Evolutionary conservation across 2,113 vertebrate species (phyloP).

Genomic region (Lucifuga dentata): DNA sequence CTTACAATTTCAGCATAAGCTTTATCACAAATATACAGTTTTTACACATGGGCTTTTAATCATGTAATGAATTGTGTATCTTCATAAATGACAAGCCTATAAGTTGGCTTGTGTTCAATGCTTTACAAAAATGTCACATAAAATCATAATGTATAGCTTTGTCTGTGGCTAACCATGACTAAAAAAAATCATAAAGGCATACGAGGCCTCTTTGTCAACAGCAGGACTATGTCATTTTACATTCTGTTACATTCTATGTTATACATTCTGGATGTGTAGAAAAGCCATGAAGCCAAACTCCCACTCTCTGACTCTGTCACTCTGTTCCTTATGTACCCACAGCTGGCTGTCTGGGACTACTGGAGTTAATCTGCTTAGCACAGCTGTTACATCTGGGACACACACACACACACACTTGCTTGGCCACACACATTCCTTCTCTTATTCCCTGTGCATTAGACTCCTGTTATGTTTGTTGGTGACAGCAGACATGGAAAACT

Average conservation of each 20-base stretch:
- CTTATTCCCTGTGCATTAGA: conserved; percentile 26
- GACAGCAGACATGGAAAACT: conserved; percentile 35
- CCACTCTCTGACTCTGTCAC: conserved; percentile 26
- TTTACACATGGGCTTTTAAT: too few relatives aligned
- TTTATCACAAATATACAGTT: too few relatives aligned
- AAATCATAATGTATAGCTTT: neutral
- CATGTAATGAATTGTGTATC: neutral
- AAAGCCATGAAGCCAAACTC: conserved; percentile 43
- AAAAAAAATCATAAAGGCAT: neutral
- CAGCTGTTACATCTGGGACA: conserved; percentile 74
- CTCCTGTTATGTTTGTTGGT: conserved; percentile 16
- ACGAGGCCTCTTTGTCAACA: conserved; percentile 25
- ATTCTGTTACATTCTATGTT: conserved; percentile 34
- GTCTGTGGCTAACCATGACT: neutral
- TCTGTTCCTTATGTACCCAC: conserved; percentile 35
- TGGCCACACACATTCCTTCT: conserved; percentile 30
- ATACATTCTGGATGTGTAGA: conserved; percentile 37
- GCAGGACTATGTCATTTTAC: conserved; percentile 24
- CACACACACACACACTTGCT: neutral
- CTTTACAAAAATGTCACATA: neutral
- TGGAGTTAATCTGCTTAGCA: conserved; percentile 67
- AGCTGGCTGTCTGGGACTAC: conserved; percentile 69
- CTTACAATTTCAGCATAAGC: too few relatives aligned
- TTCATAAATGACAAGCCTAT: neutral
- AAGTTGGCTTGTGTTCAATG: too few relatives aligned